Conservation (phyloP, 2,113 vertebrate species). For the Hemibagrus wyckioides region DNA sequence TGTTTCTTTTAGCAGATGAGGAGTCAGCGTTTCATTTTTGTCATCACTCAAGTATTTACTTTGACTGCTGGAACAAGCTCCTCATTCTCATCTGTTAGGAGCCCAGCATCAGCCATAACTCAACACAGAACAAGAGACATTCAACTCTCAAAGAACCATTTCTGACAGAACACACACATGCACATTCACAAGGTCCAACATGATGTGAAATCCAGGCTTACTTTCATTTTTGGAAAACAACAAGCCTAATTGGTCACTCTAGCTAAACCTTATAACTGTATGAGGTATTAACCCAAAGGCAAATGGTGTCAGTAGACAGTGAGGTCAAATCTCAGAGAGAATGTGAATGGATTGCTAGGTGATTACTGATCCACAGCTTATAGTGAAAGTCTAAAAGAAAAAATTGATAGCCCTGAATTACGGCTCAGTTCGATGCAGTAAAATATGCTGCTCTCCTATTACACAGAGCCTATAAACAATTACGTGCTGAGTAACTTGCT, state of each 20-base stretch:
- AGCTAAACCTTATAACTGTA: not conserved
- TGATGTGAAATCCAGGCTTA: conserved; percentile 21
- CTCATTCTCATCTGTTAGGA: conserved; percentile 32
- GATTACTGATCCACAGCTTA: not conserved
- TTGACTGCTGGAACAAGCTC: conserved; percentile 35
- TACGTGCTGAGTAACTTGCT: not conserved
- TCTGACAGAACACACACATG: conserved; percentile 30
- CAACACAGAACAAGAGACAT: conserved; percentile 16
- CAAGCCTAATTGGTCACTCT: not conserved
- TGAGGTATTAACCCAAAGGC: conserved; percentile 15
- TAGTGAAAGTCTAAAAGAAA: not conserved
- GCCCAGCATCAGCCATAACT: conserved; percentile 30
- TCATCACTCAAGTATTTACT: conserved; percentile 47
- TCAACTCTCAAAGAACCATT: conserved; percentile 35
- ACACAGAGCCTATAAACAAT: not conserved
- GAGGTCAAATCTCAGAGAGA: conserved; percentile 3
- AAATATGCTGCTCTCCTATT: not conserved
- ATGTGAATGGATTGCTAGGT: not conserved
- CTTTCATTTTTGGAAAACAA: conserved; percentile 7
- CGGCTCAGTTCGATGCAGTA: not conserved
- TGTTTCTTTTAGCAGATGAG: conserved; percentile 24
- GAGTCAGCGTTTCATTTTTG: conserved; percentile 28
- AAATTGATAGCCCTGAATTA: not conserved
- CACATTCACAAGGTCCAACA: not conserved
- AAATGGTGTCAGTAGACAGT: not conserved